Percentiles rank a stretch among this genome's conserved stretches.
phyloP scores from a whole-genome alignment of 2,797 vertebrate species.

The Pseudochirops cupreus region DNA sequence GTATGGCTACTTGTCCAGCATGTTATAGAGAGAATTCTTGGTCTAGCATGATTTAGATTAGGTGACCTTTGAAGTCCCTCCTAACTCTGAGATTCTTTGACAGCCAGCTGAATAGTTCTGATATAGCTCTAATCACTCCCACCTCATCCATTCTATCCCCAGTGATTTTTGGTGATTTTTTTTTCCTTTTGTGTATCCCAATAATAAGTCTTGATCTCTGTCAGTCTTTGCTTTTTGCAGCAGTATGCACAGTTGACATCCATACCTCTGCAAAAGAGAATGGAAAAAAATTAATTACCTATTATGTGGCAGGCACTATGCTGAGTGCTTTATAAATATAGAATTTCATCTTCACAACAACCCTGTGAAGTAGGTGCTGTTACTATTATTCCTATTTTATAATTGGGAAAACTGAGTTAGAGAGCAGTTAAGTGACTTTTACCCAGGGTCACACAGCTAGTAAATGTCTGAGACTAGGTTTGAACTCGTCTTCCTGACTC shows the following conservation, averaged over 20 bases:
- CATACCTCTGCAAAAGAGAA: neutral
- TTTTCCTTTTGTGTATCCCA: neutral
- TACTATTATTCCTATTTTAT: neutral
- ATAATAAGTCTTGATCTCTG: neutral
- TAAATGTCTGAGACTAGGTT: too few species aligned
- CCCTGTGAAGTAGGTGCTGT: neutral
- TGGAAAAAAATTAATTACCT: neutral
- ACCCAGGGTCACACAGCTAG: neutral
- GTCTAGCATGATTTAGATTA: neutral
- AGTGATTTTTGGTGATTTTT: neutral
- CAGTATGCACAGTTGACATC: neutral
- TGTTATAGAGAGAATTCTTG: neutral
- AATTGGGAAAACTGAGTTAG: neutral
- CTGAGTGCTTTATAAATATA: neutral
- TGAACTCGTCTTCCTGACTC: too few species aligned
- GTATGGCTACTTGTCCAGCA: neutral
- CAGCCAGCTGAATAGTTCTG: neutral
- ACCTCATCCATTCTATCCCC: neutral
- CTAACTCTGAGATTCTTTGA: neutral
- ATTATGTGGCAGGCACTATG: neutral
- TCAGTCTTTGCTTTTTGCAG: neutral
- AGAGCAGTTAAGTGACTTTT: neutral
- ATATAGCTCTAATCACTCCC: neutral
- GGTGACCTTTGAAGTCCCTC: neutral
- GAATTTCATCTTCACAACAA: neutral